These are phyloP conservation scores for Linnaemya vulpina DNA, from an alignment of 2,888 invertebrate species.

Conservation along the genomic window DNA sequence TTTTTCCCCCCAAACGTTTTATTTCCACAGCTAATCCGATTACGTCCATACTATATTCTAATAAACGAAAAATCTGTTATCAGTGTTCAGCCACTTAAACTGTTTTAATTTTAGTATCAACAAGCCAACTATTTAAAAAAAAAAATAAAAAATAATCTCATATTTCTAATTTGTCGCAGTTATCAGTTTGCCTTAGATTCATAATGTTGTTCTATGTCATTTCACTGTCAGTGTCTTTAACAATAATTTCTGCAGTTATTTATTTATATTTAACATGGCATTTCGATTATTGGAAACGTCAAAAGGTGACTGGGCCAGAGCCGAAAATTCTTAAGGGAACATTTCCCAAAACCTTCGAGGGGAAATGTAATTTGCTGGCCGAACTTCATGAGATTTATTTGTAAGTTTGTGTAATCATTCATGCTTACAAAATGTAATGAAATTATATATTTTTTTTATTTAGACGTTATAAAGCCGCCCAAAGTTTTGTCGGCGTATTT, in stretches of 20 bases:
- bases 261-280: conserved; percentile 65
- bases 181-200: conserved; percentile 10
- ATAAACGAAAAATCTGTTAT: too few relatives aligned
- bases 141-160: not conserved
- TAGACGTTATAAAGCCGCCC: conserved; percentile 74
- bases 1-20: too few relatives aligned
- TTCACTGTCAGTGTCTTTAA: conserved; percentile 21
- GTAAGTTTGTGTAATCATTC: conserved; percentile 73
- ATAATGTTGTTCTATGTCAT: conserved; percentile 43
- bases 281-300: conserved; percentile 77
- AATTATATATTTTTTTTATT: not conserved
- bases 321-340: conserved; percentile 80
- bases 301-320: conserved; percentile 78
- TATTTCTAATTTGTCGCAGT: not conserved
- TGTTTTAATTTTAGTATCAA: not conserved
- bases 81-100: not conserved
- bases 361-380: conserved; percentile 77
- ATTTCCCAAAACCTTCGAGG: conserved; percentile 74
- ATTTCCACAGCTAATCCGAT: too few relatives aligned
- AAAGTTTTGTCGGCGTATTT: conserved; percentile 81
- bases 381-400: conserved; percentile 81
- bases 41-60: too few relatives aligned
- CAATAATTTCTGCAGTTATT: not conserved
- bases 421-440: too few relatives aligned
- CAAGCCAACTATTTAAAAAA: not conserved